Conservation (phyloP, 2,797 vertebrate species). For the Neosalanx taihuensis region DNA sequence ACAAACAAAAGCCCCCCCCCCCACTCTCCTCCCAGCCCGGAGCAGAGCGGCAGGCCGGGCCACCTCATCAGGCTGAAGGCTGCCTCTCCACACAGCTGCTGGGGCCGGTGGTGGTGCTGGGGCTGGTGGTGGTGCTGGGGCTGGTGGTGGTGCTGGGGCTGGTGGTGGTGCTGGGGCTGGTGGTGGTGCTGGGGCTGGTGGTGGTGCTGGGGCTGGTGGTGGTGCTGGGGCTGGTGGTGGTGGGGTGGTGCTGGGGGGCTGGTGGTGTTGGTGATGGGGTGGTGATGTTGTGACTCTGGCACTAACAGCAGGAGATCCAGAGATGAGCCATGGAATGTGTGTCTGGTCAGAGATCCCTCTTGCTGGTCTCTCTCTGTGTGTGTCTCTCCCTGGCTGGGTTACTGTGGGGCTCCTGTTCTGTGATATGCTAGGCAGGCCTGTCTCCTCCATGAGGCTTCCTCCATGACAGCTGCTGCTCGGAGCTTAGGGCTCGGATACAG, state of each 20-base stretch:
- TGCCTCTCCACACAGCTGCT: too few relatives aligned
- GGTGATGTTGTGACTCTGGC: not conserved
- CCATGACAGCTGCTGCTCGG: constrained; percentile 53
- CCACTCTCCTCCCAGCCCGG: constrained; percentile 38
- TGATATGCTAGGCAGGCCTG: constrained; percentile 37
- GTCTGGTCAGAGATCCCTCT: not conserved
- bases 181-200: too few relatives aligned
- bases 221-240: not conserved
- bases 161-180: too few relatives aligned
- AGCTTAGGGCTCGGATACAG: constrained; percentile 34
- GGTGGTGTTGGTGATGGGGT: too few relatives aligned
- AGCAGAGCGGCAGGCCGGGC: not conserved
- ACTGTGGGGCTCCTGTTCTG: constrained; percentile 13
- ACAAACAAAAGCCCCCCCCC: constrained; percentile 43
- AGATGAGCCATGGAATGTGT: not conserved
- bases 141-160: too few relatives aligned
- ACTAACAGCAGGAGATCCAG: not conserved
- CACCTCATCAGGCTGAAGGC: too few relatives aligned
- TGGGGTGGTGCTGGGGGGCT: not conserved
- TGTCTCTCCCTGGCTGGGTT: not conserved
- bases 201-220: too few relatives aligned
- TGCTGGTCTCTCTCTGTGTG: not conserved
- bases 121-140: too few relatives aligned
- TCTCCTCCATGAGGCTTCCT: constrained; percentile 21
- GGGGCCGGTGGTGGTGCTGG: too few relatives aligned